Percentiles rank a stretch among this genome's conserved stretches.
phyloP scores from a whole-genome alignment of 2,113 vertebrate species.

The Gnathonemus echidnorhynchus region DNA sequence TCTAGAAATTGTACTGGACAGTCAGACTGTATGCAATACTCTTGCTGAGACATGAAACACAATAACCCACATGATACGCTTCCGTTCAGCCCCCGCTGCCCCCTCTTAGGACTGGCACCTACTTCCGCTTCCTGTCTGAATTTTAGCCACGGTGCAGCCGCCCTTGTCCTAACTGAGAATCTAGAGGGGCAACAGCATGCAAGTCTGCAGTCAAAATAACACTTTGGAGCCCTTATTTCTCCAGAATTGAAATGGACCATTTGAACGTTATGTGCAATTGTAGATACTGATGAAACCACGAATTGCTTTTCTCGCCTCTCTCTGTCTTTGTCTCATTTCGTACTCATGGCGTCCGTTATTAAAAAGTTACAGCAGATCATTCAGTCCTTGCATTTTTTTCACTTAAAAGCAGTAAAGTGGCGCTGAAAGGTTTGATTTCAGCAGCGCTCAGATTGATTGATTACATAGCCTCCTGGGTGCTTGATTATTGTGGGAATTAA shows the following conservation, averaged over 20 bases:
- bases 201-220: not conserved
- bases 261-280: conserved; percentile 6
- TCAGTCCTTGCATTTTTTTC: not conserved
- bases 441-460: conserved; percentile 7
- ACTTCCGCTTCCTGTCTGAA: not conserved
- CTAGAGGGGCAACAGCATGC: not conserved
- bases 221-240: not conserved
- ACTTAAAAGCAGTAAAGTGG: not conserved
- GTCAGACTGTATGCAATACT: not conserved
- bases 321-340: not conserved
- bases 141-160: not conserved
- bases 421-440: not conserved
- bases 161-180: not conserved
- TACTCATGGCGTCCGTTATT: not conserved
- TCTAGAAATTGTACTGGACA: not conserved
- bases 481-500: conserved; percentile 13
- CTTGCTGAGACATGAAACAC: not conserved
- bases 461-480: not conserved
- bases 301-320: not conserved
- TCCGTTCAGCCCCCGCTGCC: not conserved
- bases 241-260: not conserved
- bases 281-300: not conserved
- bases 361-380: not conserved
- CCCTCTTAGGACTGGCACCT: not conserved
- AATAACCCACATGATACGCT: not conserved